Conservation (phyloP, 2,888 invertebrate genomes). For the Chydorus sphaericus region DNA sequence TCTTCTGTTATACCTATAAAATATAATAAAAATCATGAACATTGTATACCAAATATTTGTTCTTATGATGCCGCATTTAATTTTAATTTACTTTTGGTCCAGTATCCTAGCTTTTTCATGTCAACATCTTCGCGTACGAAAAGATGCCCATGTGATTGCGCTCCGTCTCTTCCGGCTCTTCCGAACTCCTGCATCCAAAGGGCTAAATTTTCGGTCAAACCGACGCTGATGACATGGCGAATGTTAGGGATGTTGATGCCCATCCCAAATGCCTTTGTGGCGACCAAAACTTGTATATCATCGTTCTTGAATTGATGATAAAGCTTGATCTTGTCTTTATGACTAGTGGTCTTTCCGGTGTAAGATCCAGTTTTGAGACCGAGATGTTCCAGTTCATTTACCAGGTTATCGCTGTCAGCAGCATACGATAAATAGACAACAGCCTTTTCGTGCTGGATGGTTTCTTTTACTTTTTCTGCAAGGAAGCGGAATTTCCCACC, state of each 20-base stretch:
- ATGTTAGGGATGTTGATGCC: slow-evolving; percentile 11
- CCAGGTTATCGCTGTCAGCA: background rate
- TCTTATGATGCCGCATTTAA: too few relatives aligned
- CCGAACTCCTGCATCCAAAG: slow-evolving; percentile 2
- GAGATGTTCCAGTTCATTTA: background rate
- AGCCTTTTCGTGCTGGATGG: background rate
- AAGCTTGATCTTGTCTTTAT: background rate
- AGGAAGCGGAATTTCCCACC: too few relatives aligned
- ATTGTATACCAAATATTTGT: too few relatives aligned
- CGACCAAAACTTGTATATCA: background rate
- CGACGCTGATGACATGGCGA: slow-evolving; percentile 2
- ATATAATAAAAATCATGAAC: too few relatives aligned
- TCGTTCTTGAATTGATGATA: background rate
- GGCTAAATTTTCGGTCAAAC: slow-evolving; percentile 3
- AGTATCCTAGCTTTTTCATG: background rate
- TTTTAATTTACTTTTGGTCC: background rate
- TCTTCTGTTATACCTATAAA: too few relatives aligned
- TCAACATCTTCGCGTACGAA: background rate
- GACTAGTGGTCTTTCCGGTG: background rate
- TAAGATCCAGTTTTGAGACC: background rate
- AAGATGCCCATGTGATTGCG: background rate
- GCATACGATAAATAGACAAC: background rate
- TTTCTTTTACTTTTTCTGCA: background rate
- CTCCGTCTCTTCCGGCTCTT: slow-evolving; percentile 7
- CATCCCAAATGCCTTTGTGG: slow-evolving; percentile 8